Conservation (phyloP, 35 echinoderm and acorn worm genomes). For the Lytechinus variegatus region DNA sequence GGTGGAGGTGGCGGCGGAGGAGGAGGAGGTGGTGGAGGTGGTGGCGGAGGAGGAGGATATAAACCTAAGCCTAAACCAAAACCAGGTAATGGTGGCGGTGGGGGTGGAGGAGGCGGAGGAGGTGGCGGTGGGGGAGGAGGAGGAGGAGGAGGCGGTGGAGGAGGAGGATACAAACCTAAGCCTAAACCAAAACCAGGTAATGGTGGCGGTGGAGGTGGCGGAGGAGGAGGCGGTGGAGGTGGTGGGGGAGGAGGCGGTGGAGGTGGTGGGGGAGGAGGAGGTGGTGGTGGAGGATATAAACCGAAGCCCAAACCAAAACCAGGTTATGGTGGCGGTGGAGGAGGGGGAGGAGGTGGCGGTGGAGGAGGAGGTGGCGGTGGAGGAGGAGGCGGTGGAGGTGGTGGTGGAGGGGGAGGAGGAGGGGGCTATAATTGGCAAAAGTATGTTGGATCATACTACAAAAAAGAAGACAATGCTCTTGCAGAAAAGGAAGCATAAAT, state of each 20-base stretch:
- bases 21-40: not conserved
- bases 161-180: conserved; percentile 16
- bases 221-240: not conserved
- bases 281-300: not conserved
- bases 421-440: conserved; percentile 8
- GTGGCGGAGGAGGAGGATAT: conserved; percentile 21
- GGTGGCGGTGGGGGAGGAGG: not conserved
- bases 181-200: not conserved
- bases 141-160: not conserved
- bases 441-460: conserved; percentile 15
- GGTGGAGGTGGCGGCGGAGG: not conserved
- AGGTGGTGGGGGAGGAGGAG: not conserved
- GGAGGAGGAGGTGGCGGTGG: not conserved
- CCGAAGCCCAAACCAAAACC: conserved; percentile 11
- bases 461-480: not conserved
- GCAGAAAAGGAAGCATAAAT: not conserved
- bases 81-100: not conserved
- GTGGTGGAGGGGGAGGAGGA: not conserved
- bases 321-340: not conserved
- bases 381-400: not conserved
- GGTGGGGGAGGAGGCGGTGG: not conserved
- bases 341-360: not conserved
- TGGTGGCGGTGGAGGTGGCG: not conserved
- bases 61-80: conserved; percentile 2
- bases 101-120: not conserved